These are phyloP conservation scores for Bombus pyrosoma DNA, from an alignment of 1,140 invertebrate species.

Conservation along the genomic window DNA sequence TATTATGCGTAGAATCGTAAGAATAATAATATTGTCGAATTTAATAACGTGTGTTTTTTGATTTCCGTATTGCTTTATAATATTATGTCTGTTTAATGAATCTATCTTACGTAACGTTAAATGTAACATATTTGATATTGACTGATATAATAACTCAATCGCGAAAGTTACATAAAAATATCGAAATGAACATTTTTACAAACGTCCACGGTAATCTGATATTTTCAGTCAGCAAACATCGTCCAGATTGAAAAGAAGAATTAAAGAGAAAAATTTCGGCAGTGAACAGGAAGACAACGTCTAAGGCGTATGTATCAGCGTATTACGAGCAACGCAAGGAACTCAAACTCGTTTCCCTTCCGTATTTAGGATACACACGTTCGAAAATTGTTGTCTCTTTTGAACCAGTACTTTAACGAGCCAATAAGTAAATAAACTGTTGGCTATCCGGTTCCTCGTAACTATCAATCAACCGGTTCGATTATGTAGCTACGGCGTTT, in stretches of 20 bases:
- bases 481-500: constrained; percentile 45
- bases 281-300: background rate
- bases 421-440: constrained; percentile 47
- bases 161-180: background rate
- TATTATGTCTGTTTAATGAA: too few relatives aligned
- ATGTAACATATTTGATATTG: too few relatives aligned
- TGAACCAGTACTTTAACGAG: background rate
- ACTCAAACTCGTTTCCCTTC: constrained; percentile 25
- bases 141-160: background rate
- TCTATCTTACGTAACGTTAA: too few relatives aligned
- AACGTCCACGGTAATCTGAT: background rate
- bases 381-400: constrained; percentile 28
- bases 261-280: background rate
- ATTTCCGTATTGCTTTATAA: too few relatives aligned
- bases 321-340: background rate
- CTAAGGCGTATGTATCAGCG: background rate
- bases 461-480: constrained; percentile 56
- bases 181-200: background rate
- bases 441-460: constrained; percentile 9
- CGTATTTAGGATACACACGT: background rate
- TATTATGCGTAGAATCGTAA: too few relatives aligned
- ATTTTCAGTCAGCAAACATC: background rate
- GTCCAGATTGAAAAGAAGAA: background rate
- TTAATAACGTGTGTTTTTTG: too few relatives aligned
- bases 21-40: too few relatives aligned